Base-by-base conservation (phyloP, 2,113 vertebrate genomes). In the Dipodomys spectabilis region DNA sequence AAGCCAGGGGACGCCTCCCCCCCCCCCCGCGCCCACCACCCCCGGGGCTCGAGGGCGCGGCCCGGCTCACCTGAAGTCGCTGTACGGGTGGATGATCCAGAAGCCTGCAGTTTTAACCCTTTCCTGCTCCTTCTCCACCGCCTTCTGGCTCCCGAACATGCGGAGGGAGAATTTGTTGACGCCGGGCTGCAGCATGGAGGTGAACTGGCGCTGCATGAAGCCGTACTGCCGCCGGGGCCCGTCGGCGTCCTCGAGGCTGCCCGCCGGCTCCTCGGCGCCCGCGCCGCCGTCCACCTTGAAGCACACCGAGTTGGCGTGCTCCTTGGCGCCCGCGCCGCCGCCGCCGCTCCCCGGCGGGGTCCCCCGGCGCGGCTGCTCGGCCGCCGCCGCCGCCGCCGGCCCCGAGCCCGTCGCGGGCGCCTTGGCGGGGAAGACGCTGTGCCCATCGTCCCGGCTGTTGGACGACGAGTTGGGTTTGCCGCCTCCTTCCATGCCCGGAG, bases 71-170 rank as follows among this genome's bases (percentile, higher is more conserved):
- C 99, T 99, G 99, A 99, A 99, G 98, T 99, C 99, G 97, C 99
- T 99, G 98, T 99, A 99, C 7, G 99, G 99, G 97, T 99, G 99
- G 98, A 99, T 99, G 98, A 99, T 99, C 99, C 99, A 99, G 98
- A 99, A 99, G 97, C 99, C 99, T 97, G 99, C 99, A 98, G 99
- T 99, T 98, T 99, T 99, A 97, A 99, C 99, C 98, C 99, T 98
- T 98, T 99, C 99, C 96, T 99, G 99, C 96, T 99, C 99, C 96
- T 99, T 99, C 98, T 99, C 99, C 98, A 99, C 99, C 85, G 99
- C 99, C 98, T 99, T 99, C 98, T 99, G 99, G 98, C 99, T 99
- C 95, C 99, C 99, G 96, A 99, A 99, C 99, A 99, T 99, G 94
- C 99, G 99, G 97, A 99, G 98, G 88, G 99, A 99, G 98, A 99